phyloP scores from a whole-genome alignment of 2,797 vertebrate genomes.

The Dallia pectoralis region DNA sequence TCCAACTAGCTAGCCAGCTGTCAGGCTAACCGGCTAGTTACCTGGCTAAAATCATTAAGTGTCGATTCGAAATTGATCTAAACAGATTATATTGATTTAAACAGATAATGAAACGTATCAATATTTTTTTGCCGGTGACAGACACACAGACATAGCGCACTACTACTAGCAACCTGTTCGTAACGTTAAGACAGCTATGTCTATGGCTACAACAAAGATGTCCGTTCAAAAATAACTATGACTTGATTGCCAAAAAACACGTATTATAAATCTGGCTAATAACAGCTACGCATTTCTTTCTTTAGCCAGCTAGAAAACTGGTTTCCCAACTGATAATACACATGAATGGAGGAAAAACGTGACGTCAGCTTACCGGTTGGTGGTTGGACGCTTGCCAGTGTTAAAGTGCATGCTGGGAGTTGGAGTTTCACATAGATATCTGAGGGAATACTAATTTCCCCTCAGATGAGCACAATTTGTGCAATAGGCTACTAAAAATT shows the following conservation, averaged over 20 bases:
- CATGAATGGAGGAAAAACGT: too few relatives aligned
- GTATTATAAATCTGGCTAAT: background rate
- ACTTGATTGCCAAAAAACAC: background rate
- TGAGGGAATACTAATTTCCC: too few relatives aligned
- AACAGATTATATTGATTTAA: background rate
- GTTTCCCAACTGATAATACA: background rate
- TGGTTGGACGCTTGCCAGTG: background rate
- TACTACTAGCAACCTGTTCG: too few relatives aligned
- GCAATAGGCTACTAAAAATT: too few relatives aligned
- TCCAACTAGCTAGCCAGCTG: conserved; percentile 8
- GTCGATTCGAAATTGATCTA: background rate
- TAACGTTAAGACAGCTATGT: background rate
- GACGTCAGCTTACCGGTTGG: background rate
- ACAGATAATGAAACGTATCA: background rate
- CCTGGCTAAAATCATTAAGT: background rate
- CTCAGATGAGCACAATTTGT: background rate
- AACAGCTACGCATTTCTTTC: background rate
- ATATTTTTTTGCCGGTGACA: background rate
- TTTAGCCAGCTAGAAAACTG: background rate
- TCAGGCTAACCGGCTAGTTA: background rate
- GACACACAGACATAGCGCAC: background rate
- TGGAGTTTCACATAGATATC: conserved; percentile 27
- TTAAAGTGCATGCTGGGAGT: conserved; percentile 23
- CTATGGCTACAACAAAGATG: background rate
- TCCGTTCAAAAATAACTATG: background rate